phyloP scores from a whole-genome alignment of 2,888 invertebrate species.

The Eurytoma californica region DNA sequence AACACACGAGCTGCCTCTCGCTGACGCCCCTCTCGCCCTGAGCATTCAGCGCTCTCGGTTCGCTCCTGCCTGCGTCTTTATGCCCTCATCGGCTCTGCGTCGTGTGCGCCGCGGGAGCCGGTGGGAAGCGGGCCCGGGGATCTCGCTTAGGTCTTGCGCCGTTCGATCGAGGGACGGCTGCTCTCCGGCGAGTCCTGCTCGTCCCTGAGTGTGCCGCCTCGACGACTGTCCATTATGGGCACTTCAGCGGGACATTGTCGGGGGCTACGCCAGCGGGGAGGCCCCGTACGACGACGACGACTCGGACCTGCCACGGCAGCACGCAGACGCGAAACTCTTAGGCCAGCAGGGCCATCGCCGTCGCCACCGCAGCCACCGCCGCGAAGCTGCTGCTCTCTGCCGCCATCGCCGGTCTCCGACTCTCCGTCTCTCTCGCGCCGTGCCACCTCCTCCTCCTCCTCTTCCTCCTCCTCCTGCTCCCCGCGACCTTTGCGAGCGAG shows the following conservation, averaged over 20 bases:
- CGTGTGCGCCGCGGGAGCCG: neutral
- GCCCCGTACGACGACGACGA: neutral
- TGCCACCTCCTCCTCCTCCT: conserved; percentile 16
- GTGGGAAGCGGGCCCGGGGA: neutral
- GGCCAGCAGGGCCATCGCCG: neutral
- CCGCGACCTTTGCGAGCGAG: conserved; percentile 63
- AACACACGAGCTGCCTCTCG: neutral
- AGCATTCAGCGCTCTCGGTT: conserved; percentile 22
- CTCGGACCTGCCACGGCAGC: neutral
- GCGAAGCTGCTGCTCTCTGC: neutral
- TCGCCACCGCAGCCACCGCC: neutral
- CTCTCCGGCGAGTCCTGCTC: conserved; percentile 64
- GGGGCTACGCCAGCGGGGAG: neutral
- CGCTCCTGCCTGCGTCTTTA: conserved; percentile 8
- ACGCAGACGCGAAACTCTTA: neutral
- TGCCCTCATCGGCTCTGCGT: neutral
- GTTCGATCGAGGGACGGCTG: conserved; percentile 52
- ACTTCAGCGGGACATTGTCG: conserved; percentile 38
- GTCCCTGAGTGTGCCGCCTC: conserved; percentile 56
- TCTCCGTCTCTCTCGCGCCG: neutral
- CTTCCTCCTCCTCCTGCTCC: neutral
- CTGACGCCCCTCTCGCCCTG: conserved; percentile 11
- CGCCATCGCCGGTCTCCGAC: conserved; percentile 1
- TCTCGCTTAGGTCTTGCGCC: conserved; percentile 61
- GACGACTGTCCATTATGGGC: conserved; percentile 51